Conservation (phyloP, 2,113 vertebrate genomes). For the Turnix velox region DNA sequence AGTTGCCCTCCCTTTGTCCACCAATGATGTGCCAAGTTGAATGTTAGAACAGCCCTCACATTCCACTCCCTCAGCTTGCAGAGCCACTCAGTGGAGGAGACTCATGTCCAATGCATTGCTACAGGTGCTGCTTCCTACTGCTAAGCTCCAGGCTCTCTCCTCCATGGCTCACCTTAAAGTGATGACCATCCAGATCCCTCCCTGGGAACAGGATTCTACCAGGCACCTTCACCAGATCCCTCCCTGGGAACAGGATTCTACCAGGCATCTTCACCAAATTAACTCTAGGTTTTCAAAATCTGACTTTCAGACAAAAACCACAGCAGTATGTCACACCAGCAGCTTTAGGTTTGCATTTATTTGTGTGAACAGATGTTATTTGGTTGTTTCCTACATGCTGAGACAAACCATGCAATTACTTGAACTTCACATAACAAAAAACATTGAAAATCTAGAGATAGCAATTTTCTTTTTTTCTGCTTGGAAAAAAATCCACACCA, state of each 20-base stretch:
- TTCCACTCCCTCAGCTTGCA: not conserved
- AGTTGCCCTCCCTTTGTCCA: too few relatives aligned
- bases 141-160: not conserved
- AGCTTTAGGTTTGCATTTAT: not conserved
- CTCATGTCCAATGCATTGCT: fast-evolving
- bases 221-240: not conserved
- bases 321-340: fast-evolving
- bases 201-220: not conserved
- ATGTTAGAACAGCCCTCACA: not conserved
- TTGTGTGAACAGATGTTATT: not conserved
- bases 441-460: not conserved
- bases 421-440: not conserved
- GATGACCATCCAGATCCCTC: not conserved
- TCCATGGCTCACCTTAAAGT: not conserved
- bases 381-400: not conserved
- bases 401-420: not conserved
- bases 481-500: not conserved
- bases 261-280: not conserved
- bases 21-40: fast-evolving
- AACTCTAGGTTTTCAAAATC: not conserved
- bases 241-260: not conserved
- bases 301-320: not conserved
- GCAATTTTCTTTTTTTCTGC: not conserved
- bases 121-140: not conserved
- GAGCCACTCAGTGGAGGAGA: not conserved